Evolutionary conservation across 1,140 invertebrate genomes (phyloP).

Genomic region (Drosophila kikkawai): DNA sequence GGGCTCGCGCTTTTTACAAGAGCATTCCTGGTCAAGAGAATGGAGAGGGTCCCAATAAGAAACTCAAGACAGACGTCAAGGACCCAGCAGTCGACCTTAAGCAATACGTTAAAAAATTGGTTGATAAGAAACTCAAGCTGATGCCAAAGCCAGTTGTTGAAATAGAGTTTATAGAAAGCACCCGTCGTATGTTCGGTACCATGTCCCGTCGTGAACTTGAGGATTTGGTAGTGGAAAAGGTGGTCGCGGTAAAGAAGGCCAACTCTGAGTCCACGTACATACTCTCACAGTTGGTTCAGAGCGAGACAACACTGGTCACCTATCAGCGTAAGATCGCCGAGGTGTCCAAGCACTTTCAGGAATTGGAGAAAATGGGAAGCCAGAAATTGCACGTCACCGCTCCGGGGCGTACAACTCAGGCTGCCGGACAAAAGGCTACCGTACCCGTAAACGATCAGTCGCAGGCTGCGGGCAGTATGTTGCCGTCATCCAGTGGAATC

Average conservation of each 20-base stretch:
- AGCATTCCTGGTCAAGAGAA: neutral
- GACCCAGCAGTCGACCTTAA: neutral
- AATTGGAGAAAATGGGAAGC: neutral
- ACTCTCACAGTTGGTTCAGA: constrained; percentile 87
- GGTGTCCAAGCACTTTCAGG: constrained; percentile 88
- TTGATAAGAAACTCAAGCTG: no score
- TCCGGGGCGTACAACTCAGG: constrained; percentile 92
- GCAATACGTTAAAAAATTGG: no score
- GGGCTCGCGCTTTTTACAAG: neutral
- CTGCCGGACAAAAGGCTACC: constrained; percentile 86
- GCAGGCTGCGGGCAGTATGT: neutral
- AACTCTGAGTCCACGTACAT: constrained; percentile 89
- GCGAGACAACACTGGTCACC: constrained; percentile 87
- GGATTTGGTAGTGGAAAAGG: constrained; percentile 90
- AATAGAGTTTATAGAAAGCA: neutral
- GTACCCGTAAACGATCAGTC: neutral
- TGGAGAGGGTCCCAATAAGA: neutral
- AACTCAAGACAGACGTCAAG: neutral
- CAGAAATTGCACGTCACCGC: constrained; percentile 85
- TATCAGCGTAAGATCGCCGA: constrained; percentile 88
- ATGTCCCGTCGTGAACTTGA: constrained; percentile 89
- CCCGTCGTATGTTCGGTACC: constrained; percentile 70
- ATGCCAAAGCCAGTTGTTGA: neutral
- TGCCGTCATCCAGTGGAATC: neutral
- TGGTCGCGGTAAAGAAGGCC: constrained; percentile 89